Evolutionary conservation across 1,140 invertebrate species (phyloP), one percentile per base, ranked within the genome.

Genomic region (Schlechtendalia chinensis): DNA sequence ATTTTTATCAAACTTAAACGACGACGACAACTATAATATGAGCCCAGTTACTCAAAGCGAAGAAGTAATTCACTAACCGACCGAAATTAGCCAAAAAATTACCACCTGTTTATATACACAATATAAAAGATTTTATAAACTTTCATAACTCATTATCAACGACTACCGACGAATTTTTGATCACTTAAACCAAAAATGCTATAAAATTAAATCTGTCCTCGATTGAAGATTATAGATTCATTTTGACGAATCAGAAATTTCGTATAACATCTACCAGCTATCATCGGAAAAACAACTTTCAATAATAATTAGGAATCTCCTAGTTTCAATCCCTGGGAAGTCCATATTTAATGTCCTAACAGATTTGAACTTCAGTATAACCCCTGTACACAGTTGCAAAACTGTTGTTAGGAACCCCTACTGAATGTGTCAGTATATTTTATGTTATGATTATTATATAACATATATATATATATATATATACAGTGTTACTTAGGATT

Each of bases 371-470:
- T 63, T 63, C 61, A 32, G 29, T 14, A 19, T 67, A 29, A 67
- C 39, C 27, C 45, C 65, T 39, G 65, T 67, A 67, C 65, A n/a
- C 65, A 32, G 16, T n/a, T 67, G 10, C 65, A 67, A 67, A 67
- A 67, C n/a, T 32, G n/a, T n/a, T n/a, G n/a, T n/a, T n/a, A n/a
- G n/a, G n/a, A n/a, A n/a, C n/a, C n/a, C n/a, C n/a, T n/a, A n/a
- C n/a, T n/a, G n/a, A n/a, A n/a, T n/a, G n/a, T n/a, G n/a, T n/a
- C n/a, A n/a, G n/a, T n/a, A n/a, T n/a, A n/a, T n/a, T n/a, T n/a
- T n/a, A n/a, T n/a, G n/a, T n/a, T n/a, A n/a, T n/a, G n/a, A n/a
- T n/a, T n/a, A n/a, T n/a, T n/a, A n/a, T n/a, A n/a, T n/a, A n/a
- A n/a, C n/a, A n/a, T n/a, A n/a, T n/a, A n/a, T n/a, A n/a, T n/a